Evolutionary conservation across 2,113 vertebrate genomes (phyloP).

Genomic region (Psilopsiagon aymara): DNA sequence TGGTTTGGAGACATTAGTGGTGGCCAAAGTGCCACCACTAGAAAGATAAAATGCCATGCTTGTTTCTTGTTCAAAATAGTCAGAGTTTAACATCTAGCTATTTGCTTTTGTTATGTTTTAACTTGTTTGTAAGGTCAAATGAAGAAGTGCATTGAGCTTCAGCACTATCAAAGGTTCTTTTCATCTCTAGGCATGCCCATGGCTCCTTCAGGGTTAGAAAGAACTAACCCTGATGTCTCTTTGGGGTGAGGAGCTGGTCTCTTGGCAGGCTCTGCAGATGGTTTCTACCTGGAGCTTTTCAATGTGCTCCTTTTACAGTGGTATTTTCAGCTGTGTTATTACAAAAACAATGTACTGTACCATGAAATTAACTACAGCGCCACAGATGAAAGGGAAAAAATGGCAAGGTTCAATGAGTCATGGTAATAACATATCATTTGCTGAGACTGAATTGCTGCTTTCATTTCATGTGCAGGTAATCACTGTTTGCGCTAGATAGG

Average conservation of each 20-base stretch:
- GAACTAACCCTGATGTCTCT: not conserved
- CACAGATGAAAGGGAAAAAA: not conserved
- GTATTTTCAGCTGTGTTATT: not conserved
- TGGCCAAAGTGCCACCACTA: not conserved
- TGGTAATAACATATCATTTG: conserved; percentile 7
- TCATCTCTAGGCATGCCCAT: fast-evolving
- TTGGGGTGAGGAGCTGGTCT: not conserved
- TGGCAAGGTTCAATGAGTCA: not conserved
- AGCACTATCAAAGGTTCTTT: not conserved
- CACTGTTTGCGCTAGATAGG: not conserved
- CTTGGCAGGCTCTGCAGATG: not conserved
- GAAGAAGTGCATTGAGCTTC: not conserved
- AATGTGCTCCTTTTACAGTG: not conserved
- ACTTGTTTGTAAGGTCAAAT: not conserved
- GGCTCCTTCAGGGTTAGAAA: not conserved
- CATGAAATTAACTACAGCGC: not conserved
- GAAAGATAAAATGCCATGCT: not conserved
- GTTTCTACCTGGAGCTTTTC: not conserved
- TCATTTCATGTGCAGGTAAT: conserved; percentile 9
- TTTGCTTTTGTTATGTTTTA: not conserved
- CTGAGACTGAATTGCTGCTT: conserved; percentile 24
- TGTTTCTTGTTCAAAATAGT: not conserved
- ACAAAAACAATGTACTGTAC: not conserved
- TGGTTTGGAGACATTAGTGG: not conserved
- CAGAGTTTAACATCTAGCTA: not conserved